These are phyloP conservation scores for Lasiommata megera DNA, from an alignment of 2,888 invertebrate species.

Conservation along the genomic window DNA sequence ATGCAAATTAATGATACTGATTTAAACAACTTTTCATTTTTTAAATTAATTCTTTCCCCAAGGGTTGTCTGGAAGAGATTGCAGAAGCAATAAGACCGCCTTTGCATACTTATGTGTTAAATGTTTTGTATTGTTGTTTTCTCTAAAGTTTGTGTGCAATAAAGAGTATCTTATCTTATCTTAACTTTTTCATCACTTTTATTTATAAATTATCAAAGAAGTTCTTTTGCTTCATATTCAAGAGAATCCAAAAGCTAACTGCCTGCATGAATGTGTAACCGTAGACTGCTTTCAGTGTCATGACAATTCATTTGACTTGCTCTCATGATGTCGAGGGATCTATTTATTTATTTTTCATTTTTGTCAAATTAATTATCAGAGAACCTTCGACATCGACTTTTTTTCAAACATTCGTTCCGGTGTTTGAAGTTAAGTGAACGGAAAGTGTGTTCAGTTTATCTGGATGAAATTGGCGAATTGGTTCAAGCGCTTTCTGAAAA, in stretches of 20 bases:
- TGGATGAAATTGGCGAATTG: conserved; percentile 25
- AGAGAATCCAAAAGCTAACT: conserved; percentile 55
- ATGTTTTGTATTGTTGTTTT: no score
- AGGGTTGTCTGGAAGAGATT: no score
- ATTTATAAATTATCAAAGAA: neutral
- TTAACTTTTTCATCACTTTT: no score
- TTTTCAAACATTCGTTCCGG: conserved; percentile 14
- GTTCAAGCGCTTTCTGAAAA: conserved; percentile 12
- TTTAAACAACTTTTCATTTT: no score
- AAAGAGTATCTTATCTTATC: no score
- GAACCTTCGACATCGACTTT: conserved; percentile 60
- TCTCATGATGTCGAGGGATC: conserved; percentile 68
- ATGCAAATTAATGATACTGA: no score
- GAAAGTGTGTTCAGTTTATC: neutral
- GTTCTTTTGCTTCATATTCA: neutral
- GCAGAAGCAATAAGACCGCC: no score
- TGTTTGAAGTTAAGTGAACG: conserved; percentile 4
- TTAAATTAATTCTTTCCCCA: no score
- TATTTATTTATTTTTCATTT: conserved; percentile 36
- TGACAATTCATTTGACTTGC: conserved; percentile 80
- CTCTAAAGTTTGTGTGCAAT: no score
- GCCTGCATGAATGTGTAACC: conserved; percentile 29
- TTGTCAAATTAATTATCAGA: conserved; percentile 50
- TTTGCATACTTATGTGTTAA: no score
- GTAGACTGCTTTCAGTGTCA: conserved; percentile 48